Evolutionary conservation across 2,113 vertebrate species (phyloP), one percentile per base, ranked within the genome.

Genomic region (Hipposideros armiger): DNA sequence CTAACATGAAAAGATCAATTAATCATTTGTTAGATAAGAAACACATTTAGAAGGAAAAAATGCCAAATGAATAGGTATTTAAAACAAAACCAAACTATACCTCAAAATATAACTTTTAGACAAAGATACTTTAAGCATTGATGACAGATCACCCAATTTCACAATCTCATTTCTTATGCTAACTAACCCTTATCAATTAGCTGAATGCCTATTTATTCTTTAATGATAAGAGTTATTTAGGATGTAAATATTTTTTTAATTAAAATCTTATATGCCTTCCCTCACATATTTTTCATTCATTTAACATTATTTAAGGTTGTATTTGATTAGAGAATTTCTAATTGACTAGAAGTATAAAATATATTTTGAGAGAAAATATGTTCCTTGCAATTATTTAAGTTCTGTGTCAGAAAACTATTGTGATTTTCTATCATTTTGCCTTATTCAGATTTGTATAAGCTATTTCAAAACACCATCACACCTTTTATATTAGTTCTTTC

Each of bases 291-390:
- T 90, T 83, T 72, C 52, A 90, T 69, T 94, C 60, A 91, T 78
- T 94, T 94, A 40, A 69, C 94, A 73, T 66, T 5, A 7, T 13
- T 81, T 92, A 66, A 76, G 45, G 74, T 90, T 95, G 40, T 87
- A 84, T 70, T 92, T 93, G 62, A 74, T 24, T 30, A 70, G 14
- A 54, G 5, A 76, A 56, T 36, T 85, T 60, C 17, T 80, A 70
- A 19, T 5, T 64, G 42, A 58, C 24, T 20, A 78, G 45, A 70
- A 77, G 80, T 40, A 77, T 56, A 84, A 60, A 84, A 47, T 62
- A 11, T 17, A 83, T 62, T 62, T 90, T 82, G 69, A 87, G 24
- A 84, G 76, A 88, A 85, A 76, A 77, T 50, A 28, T 19, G 0
- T 22, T 83, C 47, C 32, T 87, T 15, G 13, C 26, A 74, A 70